Evolutionary conservation across 1,140 invertebrate species (phyloP), one percentile per base, ranked within the genome.

Genomic region (Solenopsis fugax): DNA sequence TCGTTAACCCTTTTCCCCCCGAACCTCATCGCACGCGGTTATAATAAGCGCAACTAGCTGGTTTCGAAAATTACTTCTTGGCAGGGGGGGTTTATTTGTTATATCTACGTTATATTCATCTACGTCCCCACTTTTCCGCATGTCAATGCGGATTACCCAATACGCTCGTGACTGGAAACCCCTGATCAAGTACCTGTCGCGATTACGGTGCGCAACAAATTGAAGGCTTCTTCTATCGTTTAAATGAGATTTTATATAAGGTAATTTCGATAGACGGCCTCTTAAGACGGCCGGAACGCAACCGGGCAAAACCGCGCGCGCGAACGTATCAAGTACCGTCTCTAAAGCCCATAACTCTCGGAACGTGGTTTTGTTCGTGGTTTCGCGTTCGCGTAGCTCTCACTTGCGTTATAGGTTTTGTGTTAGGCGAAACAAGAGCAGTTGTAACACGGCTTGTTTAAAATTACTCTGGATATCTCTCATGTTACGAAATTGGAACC

Each of bases 171-270:
- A 82, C 65, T 71, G 48, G 48, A 72, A 58, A 73, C 10, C 80
- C 24, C 37, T 48, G 52, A 58, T 73, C 13, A 73, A 73, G 21
- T 72, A 45, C 56, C 52, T 37, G 52, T 71, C 24, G 62, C 65
- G 29, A 81, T 81, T 81, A 41, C 16, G 48, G 41, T 18, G 62
- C 62, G 41, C 64, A 71, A 81, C 64, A 54, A 81, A 81, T 71
- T 81, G 64, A 10, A 21, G 21, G 34, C 45, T 54, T 56, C 64
- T 56, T 81, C 64, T 54, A 18, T 81, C 64, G 34, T 65, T 78
- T 78, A 34, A 78, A 65, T 78, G 60, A 65, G 77, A 71, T 69
- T 67, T 81, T 69, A 81, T 24, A 69, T 80, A 80, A 80, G n/a
- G 18, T 48, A 34, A 78, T 78, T 65, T 78, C 76, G 45, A 78